Percentiles rank a stretch among this genome's conserved stretches.
Conservation (phyloP, 2,888 invertebrate genomes). For the Caenorhabditis afra region DNA sequence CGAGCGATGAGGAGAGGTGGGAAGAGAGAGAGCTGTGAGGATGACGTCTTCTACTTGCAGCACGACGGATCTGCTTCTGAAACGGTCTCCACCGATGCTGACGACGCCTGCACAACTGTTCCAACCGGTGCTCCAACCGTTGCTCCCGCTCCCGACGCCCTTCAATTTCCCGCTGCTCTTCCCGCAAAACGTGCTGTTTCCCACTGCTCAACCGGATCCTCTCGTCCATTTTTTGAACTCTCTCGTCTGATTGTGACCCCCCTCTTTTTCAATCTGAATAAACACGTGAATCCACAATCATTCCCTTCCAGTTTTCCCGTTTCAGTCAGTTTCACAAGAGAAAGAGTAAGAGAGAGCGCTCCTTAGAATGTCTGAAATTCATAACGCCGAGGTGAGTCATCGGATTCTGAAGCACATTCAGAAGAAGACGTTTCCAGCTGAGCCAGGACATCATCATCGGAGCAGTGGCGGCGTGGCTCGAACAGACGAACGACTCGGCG, state of each 20-base stretch:
- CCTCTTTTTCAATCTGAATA: background rate
- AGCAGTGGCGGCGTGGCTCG: slow-evolving; percentile 50
- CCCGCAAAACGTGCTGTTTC: slow-evolving; percentile 26
- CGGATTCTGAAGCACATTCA: background rate
- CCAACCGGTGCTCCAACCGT: slow-evolving; percentile 16
- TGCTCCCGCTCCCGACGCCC: slow-evolving; percentile 22
- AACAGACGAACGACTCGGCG: slow-evolving; percentile 40
- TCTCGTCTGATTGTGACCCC: slow-evolving; percentile 25
- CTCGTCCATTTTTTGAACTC: slow-evolving; percentile 38
- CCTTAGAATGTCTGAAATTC: slow-evolving; percentile 44
- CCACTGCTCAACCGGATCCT: slow-evolving; percentile 20
- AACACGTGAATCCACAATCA: background rate
- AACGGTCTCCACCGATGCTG: no score
- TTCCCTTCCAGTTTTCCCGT: no score
- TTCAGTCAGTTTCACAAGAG: no score
- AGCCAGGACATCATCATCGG: slow-evolving; percentile 50
- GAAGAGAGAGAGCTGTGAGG: no score
- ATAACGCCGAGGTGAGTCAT: slow-evolving; percentile 50
- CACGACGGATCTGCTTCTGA: slow-evolving; percentile 26
- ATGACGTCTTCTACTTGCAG: no score
- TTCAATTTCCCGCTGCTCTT: slow-evolving; percentile 20
- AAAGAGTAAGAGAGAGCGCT: no score
- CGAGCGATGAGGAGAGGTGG: slow-evolving; percentile 21
- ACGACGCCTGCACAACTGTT: slow-evolving; percentile 30
- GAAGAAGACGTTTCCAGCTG: slow-evolving; percentile 14